These are phyloP conservation scores for Lapara coniferarum DNA, from an alignment of 2,888 invertebrate species.

Conservation along the genomic window DNA sequence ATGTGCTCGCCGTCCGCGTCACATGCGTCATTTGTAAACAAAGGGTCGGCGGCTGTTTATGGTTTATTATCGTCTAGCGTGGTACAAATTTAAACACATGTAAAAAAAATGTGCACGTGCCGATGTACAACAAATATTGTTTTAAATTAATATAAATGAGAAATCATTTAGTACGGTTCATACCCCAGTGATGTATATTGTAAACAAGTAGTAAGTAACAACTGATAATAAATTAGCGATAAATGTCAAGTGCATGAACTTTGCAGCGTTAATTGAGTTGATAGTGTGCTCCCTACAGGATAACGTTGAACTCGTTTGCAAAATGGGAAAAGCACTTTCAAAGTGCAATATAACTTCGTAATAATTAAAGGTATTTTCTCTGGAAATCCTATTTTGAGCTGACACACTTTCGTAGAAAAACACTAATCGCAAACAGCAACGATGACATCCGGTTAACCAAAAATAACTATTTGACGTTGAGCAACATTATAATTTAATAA, in stretches of 20 bases:
- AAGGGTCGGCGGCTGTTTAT: constrained; percentile 75
- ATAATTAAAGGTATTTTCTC: constrained; percentile 7
- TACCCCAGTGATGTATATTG: constrained; percentile 15
- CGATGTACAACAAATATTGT: constrained; percentile 9
- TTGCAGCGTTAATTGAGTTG: constrained; percentile 42
- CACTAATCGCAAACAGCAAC: constrained; percentile 21
- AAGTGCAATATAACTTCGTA: background rate
- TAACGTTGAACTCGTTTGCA: constrained; percentile 19
- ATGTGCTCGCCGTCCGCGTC: constrained; percentile 67
- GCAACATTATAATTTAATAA: background rate
- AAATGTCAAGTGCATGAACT: constrained; percentile 56
- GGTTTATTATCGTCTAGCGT: constrained; percentile 65
- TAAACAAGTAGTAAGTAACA: constrained; percentile 11
- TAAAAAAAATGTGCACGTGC: constrained; percentile 14
- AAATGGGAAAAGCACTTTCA: constrained; percentile 7
- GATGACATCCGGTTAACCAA: constrained; percentile 20
- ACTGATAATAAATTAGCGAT: constrained; percentile 43
- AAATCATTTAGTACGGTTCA: constrained; percentile 1
- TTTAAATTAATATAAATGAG: constrained; percentile 14
- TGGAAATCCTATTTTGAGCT: constrained; percentile 7
- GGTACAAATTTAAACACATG: constrained; percentile 47
- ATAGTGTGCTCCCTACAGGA: constrained; percentile 32
- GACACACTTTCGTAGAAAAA: constrained; percentile 19
- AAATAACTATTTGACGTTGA: constrained; percentile 19
- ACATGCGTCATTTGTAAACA: constrained; percentile 82